Conservation (phyloP, 2,797 vertebrate species). For the Aotus griseimembra region DNA sequence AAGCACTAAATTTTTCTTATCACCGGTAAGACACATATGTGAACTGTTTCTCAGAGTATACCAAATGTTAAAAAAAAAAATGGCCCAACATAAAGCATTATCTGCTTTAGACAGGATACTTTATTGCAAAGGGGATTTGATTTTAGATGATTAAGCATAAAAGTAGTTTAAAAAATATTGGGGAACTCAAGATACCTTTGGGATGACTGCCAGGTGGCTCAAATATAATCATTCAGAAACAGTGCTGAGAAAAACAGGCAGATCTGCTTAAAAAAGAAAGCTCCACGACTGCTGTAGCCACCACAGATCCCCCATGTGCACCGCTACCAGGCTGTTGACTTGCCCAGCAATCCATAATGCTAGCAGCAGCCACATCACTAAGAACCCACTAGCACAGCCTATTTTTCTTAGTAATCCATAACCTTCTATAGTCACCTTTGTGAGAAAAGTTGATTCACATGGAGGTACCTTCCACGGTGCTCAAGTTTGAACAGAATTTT, state of each 20-base stretch:
- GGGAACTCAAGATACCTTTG: not conserved
- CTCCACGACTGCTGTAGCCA: rapidly evolving
- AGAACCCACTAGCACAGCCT: rapidly evolving
- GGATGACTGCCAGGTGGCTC: not conserved
- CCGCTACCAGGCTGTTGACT: too few relatives aligned
- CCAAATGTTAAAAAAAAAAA: not conserved
- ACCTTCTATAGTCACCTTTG: not conserved
- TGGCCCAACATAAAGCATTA: not conserved
- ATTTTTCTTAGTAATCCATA: not conserved
- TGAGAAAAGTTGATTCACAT: not conserved
- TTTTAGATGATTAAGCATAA: not conserved
- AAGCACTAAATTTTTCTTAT: not conserved
- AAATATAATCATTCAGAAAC: not conserved
- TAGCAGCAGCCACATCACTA: not conserved
- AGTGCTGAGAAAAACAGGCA: not conserved
- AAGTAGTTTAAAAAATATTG: not conserved
- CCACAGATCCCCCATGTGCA: rapidly evolving
- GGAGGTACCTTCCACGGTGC: not conserved
- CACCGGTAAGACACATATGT: not conserved
- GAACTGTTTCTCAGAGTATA: not conserved
- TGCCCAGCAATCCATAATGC: rapidly evolving
- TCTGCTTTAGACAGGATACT: not conserved
- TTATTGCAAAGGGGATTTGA: not conserved
- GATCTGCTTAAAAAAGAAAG: not conserved
- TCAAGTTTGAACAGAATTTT: not conserved